A percentile compares a stretch with the other conserved stretches of the same genome.
Evolutionary conservation across 2,888 invertebrate species (phyloP).

Genomic region (Candidula unifasciata): DNA sequence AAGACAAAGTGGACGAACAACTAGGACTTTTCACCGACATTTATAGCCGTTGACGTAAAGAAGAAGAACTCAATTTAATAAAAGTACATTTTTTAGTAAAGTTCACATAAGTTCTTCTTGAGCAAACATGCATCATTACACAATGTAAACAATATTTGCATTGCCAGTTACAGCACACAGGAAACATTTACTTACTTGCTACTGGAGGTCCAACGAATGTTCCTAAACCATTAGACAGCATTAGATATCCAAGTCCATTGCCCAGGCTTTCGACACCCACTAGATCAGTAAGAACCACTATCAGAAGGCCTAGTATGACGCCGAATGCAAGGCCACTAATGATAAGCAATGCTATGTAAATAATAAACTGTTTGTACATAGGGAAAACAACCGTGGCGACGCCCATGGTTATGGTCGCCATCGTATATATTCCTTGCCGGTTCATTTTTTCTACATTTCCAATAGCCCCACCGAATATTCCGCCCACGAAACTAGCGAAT

Average conservation of each 20-base stretch:
- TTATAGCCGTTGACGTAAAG: too few relatives aligned
- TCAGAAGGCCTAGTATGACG: slow-evolving; percentile 66
- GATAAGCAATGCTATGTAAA: slow-evolving; percentile 52
- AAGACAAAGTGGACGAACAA: too few relatives aligned
- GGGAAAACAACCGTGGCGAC: slow-evolving; percentile 56
- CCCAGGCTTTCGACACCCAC: slow-evolving; percentile 64
- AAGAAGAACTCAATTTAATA: too few relatives aligned
- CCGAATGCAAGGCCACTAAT: slow-evolving; percentile 67
- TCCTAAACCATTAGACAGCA: slow-evolving; percentile 72
- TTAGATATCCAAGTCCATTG: slow-evolving; percentile 69
- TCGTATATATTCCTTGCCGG: slow-evolving; percentile 62
- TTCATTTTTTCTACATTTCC: slow-evolving; percentile 54
- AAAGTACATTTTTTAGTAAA: too few relatives aligned
- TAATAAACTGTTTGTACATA: slow-evolving; percentile 38
- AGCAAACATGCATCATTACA: too few relatives aligned
- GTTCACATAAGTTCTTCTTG: too few relatives aligned
- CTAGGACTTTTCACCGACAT: too few relatives aligned
- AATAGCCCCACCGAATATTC: slow-evolving; percentile 40
- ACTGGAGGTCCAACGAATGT: slow-evolving; percentile 65
- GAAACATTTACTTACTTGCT: slow-evolving; percentile 58
- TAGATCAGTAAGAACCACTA: slow-evolving; percentile 69
- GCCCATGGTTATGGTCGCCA: slow-evolving; percentile 62
- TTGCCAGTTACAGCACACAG: not conserved
- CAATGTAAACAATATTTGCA: not conserved
- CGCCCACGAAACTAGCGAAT: slow-evolving; percentile 43